A percentile compares a stretch with the other conserved stretches of the same genome.
Conservation (phyloP, 1,140 invertebrate species). For the Lerema accius region DNA sequence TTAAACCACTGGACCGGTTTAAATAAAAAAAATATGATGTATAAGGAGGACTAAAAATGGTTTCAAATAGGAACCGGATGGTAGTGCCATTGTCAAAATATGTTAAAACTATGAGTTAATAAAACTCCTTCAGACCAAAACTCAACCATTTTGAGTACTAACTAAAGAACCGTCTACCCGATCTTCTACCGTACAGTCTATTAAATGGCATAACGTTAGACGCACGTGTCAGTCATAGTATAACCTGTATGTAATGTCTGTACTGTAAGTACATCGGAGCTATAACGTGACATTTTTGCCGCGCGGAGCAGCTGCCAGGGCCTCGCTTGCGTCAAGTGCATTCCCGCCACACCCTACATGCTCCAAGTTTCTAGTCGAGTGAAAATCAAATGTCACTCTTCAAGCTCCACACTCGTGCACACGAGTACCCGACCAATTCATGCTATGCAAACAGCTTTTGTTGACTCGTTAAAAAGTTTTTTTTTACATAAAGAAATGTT, state of each 20-base stretch:
- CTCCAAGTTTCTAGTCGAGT: slow-evolving; percentile 43
- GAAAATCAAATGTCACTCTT: slow-evolving; percentile 50
- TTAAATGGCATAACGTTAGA: too few species aligned
- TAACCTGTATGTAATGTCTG: not conserved
- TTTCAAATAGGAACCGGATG: too few species aligned
- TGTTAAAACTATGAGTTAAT: too few species aligned
- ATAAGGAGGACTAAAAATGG: too few species aligned
- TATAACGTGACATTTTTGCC: slow-evolving; percentile 2
- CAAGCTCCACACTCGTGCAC: slow-evolving; percentile 40
- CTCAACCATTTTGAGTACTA: too few species aligned
- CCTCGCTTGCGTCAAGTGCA: slow-evolving; percentile 26
- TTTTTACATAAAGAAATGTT: slow-evolving; percentile 36
- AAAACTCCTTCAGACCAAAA: too few species aligned
- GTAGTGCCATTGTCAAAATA: too few species aligned
- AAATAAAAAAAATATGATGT: too few species aligned
- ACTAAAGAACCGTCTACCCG: too few species aligned
- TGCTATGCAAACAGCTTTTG: slow-evolving; percentile 44
- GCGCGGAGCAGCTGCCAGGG: slow-evolving; percentile 10
- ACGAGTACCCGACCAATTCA: slow-evolving; percentile 34
- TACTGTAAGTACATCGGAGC: not conserved
- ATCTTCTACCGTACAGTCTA: too few species aligned
- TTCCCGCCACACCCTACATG: slow-evolving; percentile 38
- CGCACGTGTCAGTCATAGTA: too few species aligned
- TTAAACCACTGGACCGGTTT: too few species aligned
- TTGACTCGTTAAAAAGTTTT: slow-evolving; percentile 46